These are phyloP conservation scores for Torymus auratus DNA, from an alignment of 2,888 invertebrate species.

Conservation along the genomic window DNA sequence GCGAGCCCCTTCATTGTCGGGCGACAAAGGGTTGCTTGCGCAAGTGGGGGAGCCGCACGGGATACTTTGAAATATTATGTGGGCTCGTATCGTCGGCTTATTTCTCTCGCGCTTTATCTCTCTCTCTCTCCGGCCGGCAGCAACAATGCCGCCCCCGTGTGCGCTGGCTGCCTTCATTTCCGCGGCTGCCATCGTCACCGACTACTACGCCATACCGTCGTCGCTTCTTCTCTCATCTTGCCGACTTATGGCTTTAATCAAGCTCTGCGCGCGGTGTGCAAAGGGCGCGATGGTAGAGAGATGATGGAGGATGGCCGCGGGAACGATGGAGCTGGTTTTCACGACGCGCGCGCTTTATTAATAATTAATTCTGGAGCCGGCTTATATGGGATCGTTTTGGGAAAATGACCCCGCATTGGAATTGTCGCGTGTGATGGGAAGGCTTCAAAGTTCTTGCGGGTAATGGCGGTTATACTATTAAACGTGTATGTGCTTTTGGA, in stretches of 20 bases:
- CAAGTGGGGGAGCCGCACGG: constrained; percentile 24
- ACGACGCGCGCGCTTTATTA: too few relatives aligned
- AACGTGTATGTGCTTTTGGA: background rate
- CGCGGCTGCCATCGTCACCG: constrained; percentile 31
- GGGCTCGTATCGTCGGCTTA: constrained; percentile 66
- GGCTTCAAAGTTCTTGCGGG: too few relatives aligned
- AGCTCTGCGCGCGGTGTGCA: background rate
- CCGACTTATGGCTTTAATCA: constrained; percentile 53
- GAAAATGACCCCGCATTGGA: too few relatives aligned
- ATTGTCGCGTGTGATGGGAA: too few relatives aligned
- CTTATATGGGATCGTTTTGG: too few relatives aligned
- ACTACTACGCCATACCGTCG: background rate
- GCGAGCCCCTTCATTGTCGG: background rate
- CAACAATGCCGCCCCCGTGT: constrained; percentile 11
- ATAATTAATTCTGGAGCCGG: too few relatives aligned
- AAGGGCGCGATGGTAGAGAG: too few relatives aligned
- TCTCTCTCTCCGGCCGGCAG: background rate
- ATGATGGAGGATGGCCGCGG: too few relatives aligned
- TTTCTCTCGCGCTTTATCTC: constrained; percentile 48
- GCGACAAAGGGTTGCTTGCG: constrained; percentile 16
- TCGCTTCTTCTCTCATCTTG: constrained; percentile 29
- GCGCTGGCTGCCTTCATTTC: background rate
- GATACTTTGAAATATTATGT: constrained; percentile 75
- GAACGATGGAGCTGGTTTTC: too few relatives aligned
- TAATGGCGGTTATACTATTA: background rate